Conservation (phyloP, 2,113 vertebrate genomes). For the Coptodon rendalli region DNA sequence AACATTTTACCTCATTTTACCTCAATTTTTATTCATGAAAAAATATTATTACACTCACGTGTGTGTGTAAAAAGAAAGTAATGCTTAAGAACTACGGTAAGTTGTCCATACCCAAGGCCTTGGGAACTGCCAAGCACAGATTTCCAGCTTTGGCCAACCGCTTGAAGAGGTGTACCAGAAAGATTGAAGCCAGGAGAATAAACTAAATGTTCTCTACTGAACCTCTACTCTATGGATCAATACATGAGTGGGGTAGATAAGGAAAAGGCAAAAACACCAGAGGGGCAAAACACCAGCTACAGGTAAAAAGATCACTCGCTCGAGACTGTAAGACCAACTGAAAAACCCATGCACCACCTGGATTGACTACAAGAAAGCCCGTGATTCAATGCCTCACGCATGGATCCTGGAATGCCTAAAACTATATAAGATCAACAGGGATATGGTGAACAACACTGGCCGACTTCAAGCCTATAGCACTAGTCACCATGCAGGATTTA, state of each 20-base stretch:
- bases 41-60: too few species aligned
- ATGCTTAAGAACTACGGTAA: too few species aligned
- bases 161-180: too few species aligned
- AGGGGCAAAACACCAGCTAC: not conserved
- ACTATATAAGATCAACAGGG: not conserved
- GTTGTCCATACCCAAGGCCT: too few species aligned
- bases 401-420: not conserved
- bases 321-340: not conserved
- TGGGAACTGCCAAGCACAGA: too few species aligned
- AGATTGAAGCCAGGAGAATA: too few species aligned
- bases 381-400: not conserved
- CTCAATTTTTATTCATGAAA: too few species aligned
- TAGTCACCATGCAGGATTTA: not conserved
- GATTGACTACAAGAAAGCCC: not conserved
- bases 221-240: not conserved
- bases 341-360: not conserved
- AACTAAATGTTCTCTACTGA: too few species aligned
- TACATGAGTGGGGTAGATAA: not conserved
- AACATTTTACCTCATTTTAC: too few species aligned
- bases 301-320: not conserved
- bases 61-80: too few species aligned
- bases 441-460: not conserved
- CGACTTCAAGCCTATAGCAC: not conserved
- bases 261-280: not conserved
- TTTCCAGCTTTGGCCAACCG: too few species aligned